Evolutionary conservation across 2,797 vertebrate genomes (phyloP).

Genomic region (Paramormyrops hopkinsi): DNA sequence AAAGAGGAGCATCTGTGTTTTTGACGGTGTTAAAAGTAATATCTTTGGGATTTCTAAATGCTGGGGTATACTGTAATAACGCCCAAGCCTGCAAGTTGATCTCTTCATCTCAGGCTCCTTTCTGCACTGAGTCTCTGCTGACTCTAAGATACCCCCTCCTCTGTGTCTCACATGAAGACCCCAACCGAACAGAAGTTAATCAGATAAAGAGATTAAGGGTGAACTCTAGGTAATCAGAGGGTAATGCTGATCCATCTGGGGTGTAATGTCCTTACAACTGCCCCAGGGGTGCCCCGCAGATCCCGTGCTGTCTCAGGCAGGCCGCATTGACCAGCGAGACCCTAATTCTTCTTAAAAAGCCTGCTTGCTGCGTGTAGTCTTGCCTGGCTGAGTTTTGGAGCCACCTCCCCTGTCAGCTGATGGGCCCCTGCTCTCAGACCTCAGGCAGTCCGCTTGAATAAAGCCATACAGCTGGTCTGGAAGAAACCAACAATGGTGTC

Average conservation of each 20-base stretch:
- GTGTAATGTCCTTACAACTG: neutral
- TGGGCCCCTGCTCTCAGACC: neutral
- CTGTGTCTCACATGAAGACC: neutral
- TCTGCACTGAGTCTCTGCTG: neutral
- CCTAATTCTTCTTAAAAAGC: neutral
- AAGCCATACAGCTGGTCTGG: neutral
- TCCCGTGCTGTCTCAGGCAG: neutral
- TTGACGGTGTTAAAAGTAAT: neutral
- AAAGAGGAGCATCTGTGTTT: neutral
- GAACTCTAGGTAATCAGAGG: neutral
- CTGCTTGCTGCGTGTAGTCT: neutral
- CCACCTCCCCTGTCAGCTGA: neutral
- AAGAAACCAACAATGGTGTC: neutral
- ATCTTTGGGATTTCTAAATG: neutral
- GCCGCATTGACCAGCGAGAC: neutral
- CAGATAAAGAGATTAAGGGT: neutral
- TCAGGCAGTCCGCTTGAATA: neutral
- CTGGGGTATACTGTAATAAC: neutral
- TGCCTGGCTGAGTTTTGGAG: neutral
- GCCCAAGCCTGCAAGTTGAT: neutral
- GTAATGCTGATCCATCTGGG: neutral
- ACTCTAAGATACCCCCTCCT: neutral
- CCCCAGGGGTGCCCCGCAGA: neutral
- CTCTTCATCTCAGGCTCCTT: neutral
- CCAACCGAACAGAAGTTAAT: neutral